Conservation (phyloP, 92 coral and sea anemone species). For the Muricea muricata region DNA sequence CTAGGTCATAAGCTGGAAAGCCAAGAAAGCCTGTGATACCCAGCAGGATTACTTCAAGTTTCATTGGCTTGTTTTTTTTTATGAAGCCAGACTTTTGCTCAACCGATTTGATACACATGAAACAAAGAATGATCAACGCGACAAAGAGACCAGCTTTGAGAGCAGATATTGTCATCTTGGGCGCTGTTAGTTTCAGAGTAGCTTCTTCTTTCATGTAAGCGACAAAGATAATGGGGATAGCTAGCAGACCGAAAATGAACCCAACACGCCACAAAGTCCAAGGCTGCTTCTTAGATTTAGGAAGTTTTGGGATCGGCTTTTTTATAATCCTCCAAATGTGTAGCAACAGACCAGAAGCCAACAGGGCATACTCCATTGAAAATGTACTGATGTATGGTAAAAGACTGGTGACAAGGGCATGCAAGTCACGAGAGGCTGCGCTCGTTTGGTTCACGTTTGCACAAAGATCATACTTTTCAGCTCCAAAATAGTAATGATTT, state of each 20-base stretch:
- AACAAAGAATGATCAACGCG: background rate
- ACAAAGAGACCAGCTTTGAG: background rate
- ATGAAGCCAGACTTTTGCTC: background rate
- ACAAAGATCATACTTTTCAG: slow-evolving; percentile 12
- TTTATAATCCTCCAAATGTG: slow-evolving; percentile 33
- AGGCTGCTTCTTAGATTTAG: background rate
- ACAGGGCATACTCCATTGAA: slow-evolving; percentile 42
- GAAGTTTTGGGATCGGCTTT: background rate
- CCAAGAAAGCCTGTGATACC: slow-evolving; percentile 30
- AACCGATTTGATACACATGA: background rate
- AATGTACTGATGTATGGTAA: slow-evolving; percentile 26
- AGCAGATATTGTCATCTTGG: background rate
- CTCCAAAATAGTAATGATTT: slow-evolving; percentile 38
- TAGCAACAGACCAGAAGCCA: slow-evolving; percentile 36
- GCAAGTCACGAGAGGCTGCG: background rate
- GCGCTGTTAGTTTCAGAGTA: background rate
- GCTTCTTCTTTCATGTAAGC: slow-evolving; percentile 1
- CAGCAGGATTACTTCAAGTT: slow-evolving; percentile 4
- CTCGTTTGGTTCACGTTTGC: slow-evolving; percentile 25
- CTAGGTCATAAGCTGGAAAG: slow-evolving; percentile 16
- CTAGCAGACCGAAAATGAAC: slow-evolving; percentile 38
- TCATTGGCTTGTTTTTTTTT: background rate
- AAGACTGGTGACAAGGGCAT: background rate
- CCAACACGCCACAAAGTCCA: slow-evolving; percentile 47
- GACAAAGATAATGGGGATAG: slow-evolving; percentile 15